phyloP scores from a whole-genome alignment of 2,113 vertebrate species.

The Vombatus ursinus region DNA sequence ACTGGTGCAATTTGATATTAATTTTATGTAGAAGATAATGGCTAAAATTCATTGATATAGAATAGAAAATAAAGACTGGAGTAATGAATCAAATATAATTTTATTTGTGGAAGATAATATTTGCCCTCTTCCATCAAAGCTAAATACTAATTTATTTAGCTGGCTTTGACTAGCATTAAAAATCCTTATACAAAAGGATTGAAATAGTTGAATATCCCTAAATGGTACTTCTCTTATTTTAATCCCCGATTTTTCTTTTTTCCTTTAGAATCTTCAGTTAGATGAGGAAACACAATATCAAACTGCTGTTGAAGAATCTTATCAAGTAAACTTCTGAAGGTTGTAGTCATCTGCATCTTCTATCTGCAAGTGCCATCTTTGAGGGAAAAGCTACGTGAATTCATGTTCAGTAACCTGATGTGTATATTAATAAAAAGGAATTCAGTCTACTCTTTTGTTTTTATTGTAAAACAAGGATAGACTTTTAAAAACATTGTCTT shows the following conservation, averaged over 20 bases:
- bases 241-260: constrained; percentile 36
- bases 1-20: not conserved
- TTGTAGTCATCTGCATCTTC: constrained; percentile 65
- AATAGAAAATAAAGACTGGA: not conserved
- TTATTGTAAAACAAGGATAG: constrained; percentile 64
- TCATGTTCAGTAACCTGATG: constrained; percentile 65
- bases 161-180: not conserved
- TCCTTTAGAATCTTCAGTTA: constrained; percentile 85
- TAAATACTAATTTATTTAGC: not conserved
- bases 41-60: not conserved
- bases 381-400: constrained; percentile 69
- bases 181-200: not conserved
- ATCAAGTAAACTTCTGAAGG: constrained; percentile 83
- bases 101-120: not conserved
- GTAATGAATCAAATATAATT: not conserved
- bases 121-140: not conserved
- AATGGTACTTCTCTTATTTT: not conserved
- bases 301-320: constrained; percentile 88
- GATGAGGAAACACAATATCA: constrained; percentile 88
- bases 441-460: constrained; percentile 72
- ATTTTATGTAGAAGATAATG: not conserved
- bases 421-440: constrained; percentile 80
- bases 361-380: constrained; percentile 75
- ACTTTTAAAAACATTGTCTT: constrained; percentile 41
- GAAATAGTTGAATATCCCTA: constrained; percentile 32